These are phyloP conservation scores for Hirudinaria manillensis DNA, from an alignment of 2,888 invertebrate species.

Conservation along the genomic window DNA sequence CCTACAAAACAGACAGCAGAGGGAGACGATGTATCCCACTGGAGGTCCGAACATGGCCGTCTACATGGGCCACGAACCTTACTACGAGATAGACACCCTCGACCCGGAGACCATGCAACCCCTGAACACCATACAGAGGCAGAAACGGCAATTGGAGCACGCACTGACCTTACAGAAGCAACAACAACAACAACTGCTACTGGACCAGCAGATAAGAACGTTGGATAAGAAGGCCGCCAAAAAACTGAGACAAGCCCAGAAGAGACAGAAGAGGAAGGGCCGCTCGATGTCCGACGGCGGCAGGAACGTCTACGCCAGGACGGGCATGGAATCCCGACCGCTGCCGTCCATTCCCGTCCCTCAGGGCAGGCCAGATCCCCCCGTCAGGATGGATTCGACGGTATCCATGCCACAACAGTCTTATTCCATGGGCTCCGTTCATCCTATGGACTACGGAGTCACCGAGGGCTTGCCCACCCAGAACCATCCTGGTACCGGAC, in stretches of 20 bases:
- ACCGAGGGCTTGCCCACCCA: neutral
- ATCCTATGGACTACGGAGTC: neutral
- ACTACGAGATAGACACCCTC: slow-evolving; percentile 26
- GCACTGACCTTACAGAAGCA: slow-evolving; percentile 18
- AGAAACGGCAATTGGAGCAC: slow-evolving; percentile 22
- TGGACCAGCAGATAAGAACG: slow-evolving; percentile 13
- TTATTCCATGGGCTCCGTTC: slow-evolving; percentile 6
- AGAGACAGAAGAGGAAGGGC: neutral
- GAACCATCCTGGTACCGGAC: neutral
- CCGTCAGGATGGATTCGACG: slow-evolving; percentile 1
- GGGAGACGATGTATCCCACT: slow-evolving; percentile 24
- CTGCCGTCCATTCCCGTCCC: slow-evolving; percentile 37
- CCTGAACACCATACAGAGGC: slow-evolving; percentile 28
- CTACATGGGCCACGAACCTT: slow-evolving; percentile 23
- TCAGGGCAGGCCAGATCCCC: neutral
- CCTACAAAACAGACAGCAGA: slow-evolving; percentile 13
- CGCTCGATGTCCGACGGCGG: slow-evolving; percentile 27
- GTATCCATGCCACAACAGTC: slow-evolving; percentile 9
- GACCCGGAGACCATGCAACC: slow-evolving; percentile 18
- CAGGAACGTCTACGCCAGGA: slow-evolving; percentile 35
- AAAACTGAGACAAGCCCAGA: slow-evolving; percentile 2
- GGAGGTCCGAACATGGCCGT: slow-evolving; percentile 2
- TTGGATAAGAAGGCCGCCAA: slow-evolving; percentile 27
- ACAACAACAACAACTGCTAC: slow-evolving; percentile 20
- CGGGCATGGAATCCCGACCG: slow-evolving; percentile 38